Percentiles rank a stretch among this genome's conserved stretches.
Evolutionary conservation across 2,888 invertebrate species (phyloP).

Genomic region (Euzophera pinguis): DNA sequence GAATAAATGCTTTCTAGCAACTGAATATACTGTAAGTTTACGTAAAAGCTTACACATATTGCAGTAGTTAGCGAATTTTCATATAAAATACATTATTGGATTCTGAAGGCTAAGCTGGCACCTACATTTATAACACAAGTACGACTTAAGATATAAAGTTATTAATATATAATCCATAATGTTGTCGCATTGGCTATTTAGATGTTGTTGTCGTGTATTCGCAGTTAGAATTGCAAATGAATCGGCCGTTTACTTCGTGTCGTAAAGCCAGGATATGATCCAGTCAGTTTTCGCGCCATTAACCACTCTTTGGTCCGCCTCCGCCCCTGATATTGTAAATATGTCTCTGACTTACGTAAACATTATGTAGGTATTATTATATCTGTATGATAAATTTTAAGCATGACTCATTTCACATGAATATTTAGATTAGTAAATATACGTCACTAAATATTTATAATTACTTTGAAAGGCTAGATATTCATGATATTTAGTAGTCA

Average conservation of each 20-base stretch:
- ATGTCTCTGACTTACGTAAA: conserved; percentile 42
- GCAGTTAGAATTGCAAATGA: conserved; percentile 79
- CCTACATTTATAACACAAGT: neutral
- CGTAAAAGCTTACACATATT: too few relatives aligned
- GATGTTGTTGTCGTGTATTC: conserved; percentile 30
- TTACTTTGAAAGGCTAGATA: too few relatives aligned
- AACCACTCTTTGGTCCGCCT: conserved; percentile 63
- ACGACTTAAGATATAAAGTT: neutral
- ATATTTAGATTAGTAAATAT: neutral
- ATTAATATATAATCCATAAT: neutral
- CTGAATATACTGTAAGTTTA: too few relatives aligned
- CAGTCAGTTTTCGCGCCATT: conserved; percentile 79
- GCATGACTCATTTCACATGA: neutral
- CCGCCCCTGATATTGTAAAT: conserved; percentile 62
- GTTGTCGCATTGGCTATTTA: neutral
- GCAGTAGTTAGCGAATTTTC: neutral
- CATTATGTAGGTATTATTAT: conserved; percentile 19
- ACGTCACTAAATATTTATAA: neutral
- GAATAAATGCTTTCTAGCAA: too few relatives aligned
- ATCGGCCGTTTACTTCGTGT: conserved; percentile 75
- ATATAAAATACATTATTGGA: neutral
- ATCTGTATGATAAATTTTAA: conserved; percentile 7
- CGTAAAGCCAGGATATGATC: conserved; percentile 77
- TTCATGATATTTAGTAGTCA: too few relatives aligned
- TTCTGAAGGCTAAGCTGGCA: neutral